These are phyloP conservation scores for Tenthredo notha DNA, from an alignment of 2,888 invertebrate species.

Conservation along the genomic window DNA sequence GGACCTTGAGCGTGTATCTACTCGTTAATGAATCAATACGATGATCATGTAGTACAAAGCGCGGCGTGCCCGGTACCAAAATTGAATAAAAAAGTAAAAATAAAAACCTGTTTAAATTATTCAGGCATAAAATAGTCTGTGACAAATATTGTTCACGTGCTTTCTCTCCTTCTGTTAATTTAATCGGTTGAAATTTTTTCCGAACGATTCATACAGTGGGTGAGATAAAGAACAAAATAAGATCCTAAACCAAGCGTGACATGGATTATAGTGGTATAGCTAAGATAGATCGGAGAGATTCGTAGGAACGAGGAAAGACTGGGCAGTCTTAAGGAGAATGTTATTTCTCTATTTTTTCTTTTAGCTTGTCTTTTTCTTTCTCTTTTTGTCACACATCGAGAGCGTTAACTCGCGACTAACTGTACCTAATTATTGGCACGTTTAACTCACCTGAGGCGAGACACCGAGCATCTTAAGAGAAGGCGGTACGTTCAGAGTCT, in stretches of 20 bases:
- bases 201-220: too few relatives aligned
- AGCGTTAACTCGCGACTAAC: not conserved
- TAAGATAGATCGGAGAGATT: not conserved
- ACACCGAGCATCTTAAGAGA: constrained; percentile 96
- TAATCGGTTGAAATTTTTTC: not conserved
- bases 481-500: constrained; percentile 90
- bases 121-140: not conserved
- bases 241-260: not conserved
- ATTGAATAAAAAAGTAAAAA: not conserved
- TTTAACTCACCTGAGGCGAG: constrained; percentile 91
- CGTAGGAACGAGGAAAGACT: not conserved
- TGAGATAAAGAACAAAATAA: too few relatives aligned
- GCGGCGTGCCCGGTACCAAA: not conserved
- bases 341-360: not conserved
- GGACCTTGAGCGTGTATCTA: not conserved
- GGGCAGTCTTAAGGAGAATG: too few relatives aligned
- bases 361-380: not conserved
- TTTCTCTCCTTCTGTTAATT: not conserved
- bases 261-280: not conserved
- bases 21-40: not conserved
- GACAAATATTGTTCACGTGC: not conserved
- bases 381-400: constrained; percentile 13
- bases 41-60: not conserved
- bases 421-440: constrained; percentile 65
- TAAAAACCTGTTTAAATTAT: not conserved